phyloP scores from a whole-genome alignment of 2,113 vertebrate species.

The Rhynchomys soricoides region DNA sequence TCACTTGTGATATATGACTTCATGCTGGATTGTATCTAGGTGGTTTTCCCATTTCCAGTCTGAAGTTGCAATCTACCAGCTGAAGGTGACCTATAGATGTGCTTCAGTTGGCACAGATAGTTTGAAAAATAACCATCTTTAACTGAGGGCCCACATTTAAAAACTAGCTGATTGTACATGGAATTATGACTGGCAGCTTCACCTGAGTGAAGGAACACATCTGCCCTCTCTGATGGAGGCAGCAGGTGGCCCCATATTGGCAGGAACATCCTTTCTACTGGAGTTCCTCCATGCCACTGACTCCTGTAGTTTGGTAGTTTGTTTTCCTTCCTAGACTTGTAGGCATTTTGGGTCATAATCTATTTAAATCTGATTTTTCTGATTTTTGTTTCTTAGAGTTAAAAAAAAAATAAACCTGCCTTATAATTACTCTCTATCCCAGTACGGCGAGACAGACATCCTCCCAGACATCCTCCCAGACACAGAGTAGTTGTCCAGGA shows the following conservation, averaged over 20 bases:
- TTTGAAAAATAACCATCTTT: neutral
- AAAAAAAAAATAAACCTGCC: neutral
- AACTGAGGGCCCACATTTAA: neutral
- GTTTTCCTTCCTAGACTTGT: neutral
- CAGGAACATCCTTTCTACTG: fast-evolving
- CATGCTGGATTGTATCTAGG: neutral
- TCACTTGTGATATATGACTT: neutral
- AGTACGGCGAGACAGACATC: neutral
- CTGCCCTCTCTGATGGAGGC: neutral
- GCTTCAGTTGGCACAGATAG: neutral
- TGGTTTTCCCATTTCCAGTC: neutral
- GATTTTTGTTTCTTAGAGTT: neutral
- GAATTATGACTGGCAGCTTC: neutral
- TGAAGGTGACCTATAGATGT: neutral
- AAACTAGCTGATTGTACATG: neutral
- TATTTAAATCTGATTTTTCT: neutral
- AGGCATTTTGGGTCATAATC: neutral
- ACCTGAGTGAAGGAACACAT: no score
- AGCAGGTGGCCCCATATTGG: fast-evolving
- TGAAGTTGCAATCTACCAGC: neutral
- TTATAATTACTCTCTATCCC: neutral
- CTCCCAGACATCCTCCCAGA: neutral
- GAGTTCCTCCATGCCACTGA: neutral
- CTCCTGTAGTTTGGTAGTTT: neutral
- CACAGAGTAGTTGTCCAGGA: neutral